Base-by-base conservation (phyloP, 2,797 vertebrate genomes). In the Loris lydekkerianus region DNA sequence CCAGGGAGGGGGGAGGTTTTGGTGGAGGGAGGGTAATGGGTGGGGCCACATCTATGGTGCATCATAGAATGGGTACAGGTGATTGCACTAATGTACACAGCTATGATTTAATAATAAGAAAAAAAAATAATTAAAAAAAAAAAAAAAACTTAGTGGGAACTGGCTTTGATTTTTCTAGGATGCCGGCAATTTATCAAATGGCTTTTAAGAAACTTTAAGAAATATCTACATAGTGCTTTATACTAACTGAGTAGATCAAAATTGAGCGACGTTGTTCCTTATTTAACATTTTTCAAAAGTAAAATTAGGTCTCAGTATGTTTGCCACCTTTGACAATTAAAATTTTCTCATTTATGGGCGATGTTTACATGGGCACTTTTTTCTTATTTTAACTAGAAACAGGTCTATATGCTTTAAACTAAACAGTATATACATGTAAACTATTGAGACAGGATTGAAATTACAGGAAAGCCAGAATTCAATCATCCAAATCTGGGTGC, bases 101-200 rank as follows among this genome's bases (percentile, higher is more conserved):
- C 34, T 34, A 34, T 34, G 34, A 34, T 34, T 34, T 34, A 34
- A 34, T 34, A 34, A 34, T 34, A 34, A 34, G 34, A 34, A 34
- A 34, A 34, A 34, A 34, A 34, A 34, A 34, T 34, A 34, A 34
- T 34, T 34, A 34, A 34, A 34, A 34, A 34, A 34, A 34, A 34
- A 34, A 34, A 3, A 27, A 67, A 89, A 81, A 31, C 23, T 63
- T 60, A 80, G 31, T 80, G 69, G 78, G 15, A 80, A 63, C 20
- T 80, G 58, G n/a, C 20, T 85, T 84, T 89, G 89, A 89, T 82
- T 94, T 97, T 97, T 93, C 43, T 81, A 84, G 69, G 31, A 65
- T 21, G 49, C 37, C 17, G 80, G 40, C 82, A 49, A 86, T 34
- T 86, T 90, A 60, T 20, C 69, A 75, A 91, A 60, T 53, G 31